Conservation (phyloP, 2,113 vertebrate species). For the Phaethon lepturus region DNA sequence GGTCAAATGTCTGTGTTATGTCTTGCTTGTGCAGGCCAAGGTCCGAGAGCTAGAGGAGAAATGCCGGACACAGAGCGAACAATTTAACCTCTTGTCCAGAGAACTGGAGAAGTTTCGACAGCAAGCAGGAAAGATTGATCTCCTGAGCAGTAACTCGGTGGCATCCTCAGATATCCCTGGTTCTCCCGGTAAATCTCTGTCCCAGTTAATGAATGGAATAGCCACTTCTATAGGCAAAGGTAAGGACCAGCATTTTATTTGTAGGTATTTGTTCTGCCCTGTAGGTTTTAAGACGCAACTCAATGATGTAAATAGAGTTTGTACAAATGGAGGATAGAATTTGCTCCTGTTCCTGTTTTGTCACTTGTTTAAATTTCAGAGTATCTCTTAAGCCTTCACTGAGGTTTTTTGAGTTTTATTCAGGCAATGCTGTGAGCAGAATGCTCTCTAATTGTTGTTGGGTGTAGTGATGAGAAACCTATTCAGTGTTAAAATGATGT, state of each 20-base stretch:
- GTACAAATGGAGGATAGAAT: not conserved
- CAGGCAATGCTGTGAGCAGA: not conserved
- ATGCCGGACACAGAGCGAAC: slow-evolving; percentile 94
- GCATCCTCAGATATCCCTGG: slow-evolving; percentile 74
- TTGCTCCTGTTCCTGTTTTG: not conserved
- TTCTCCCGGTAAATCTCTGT: slow-evolving; percentile 83
- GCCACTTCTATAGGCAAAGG: slow-evolving; percentile 88
- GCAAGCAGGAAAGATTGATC: slow-evolving; percentile 89
- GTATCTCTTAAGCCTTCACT: not conserved
- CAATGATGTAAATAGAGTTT: not conserved
- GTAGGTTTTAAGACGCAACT: not conserved
- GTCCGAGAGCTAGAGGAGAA: slow-evolving; percentile 96
- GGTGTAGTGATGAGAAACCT: not conserved
- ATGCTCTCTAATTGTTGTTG: not conserved
- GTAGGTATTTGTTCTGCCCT: not conserved
- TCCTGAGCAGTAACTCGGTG: slow-evolving; percentile 79
- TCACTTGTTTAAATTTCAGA: not conserved
- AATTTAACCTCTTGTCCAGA: slow-evolving; percentile 93
- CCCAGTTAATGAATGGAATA: slow-evolving; percentile 90
- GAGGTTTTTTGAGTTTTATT: not conserved
- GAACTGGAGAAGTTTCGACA: slow-evolving; percentile 92
- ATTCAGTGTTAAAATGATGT: not conserved
- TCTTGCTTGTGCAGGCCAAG: slow-evolving; percentile 82
- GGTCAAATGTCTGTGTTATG: not conserved
- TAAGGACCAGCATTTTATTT: slow-evolving; percentile 35